phyloP scores from a whole-genome alignment of 2,888 invertebrate genomes.

The Baronia brevicornis region DNA sequence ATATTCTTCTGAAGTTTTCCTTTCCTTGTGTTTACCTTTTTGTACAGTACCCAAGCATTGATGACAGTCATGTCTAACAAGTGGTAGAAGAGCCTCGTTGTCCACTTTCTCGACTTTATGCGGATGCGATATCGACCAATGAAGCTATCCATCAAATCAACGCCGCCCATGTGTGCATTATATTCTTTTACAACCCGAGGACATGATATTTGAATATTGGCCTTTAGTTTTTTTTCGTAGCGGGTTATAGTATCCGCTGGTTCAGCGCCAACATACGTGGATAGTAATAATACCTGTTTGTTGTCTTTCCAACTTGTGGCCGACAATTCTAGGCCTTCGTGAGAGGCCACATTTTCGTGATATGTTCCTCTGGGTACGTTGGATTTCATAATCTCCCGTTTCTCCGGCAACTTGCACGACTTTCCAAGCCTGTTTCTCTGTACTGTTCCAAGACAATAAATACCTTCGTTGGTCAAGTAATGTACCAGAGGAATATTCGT shows the following conservation, averaged over 20 bases:
- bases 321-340: slow-evolving; percentile 26
- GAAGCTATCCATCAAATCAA: slow-evolving; percentile 30
- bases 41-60: slow-evolving; percentile 33
- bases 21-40: slow-evolving; percentile 30
- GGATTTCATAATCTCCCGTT: slow-evolving; percentile 27
- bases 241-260: slow-evolving; percentile 26
- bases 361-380: slow-evolving; percentile 29
- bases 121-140: slow-evolving; percentile 29
- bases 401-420: slow-evolving; percentile 29
- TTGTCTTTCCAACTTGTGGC: slow-evolving; percentile 30
- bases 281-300: slow-evolving; percentile 30
- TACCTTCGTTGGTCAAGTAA: slow-evolving; percentile 29
- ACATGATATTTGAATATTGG: slow-evolving; percentile 29
- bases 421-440: slow-evolving; percentile 31
- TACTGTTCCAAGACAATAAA: slow-evolving; percentile 33
- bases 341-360: slow-evolving; percentile 28
- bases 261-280: slow-evolving; percentile 33
- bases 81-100: slow-evolving; percentile 29
- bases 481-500: slow-evolving; percentile 29
- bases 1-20: slow-evolving; percentile 27
- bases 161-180: slow-evolving; percentile 22
- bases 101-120: slow-evolving; percentile 28
- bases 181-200: slow-evolving; percentile 27
- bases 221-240: slow-evolving; percentile 31
- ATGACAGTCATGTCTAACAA: slow-evolving; percentile 32